Evolutionary conservation across 2,113 vertebrate genomes (phyloP).

Genomic region (Seriola dumerili): DNA sequence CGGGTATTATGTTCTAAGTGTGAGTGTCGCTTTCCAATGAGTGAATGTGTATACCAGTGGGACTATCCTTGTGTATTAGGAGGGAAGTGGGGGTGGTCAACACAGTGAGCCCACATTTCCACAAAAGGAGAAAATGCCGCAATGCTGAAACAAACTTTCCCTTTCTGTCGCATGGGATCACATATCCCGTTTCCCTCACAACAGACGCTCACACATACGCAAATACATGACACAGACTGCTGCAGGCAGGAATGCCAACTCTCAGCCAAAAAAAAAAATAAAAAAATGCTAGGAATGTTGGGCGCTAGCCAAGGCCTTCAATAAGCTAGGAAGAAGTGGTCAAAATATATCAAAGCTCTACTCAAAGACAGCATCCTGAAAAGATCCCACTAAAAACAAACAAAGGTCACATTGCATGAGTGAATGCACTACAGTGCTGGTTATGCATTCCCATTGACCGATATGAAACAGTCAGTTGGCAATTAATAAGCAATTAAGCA

Average conservation of each 20-base stretch:
- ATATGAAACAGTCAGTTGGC: neutral
- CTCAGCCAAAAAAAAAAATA: slow-evolving; percentile 39
- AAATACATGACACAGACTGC: slow-evolving; percentile 37
- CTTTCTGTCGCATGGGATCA: slow-evolving; percentile 73
- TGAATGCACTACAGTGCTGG: neutral
- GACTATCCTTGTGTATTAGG: slow-evolving; percentile 33
- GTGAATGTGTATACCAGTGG: slow-evolving; percentile 1
- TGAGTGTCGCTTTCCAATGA: slow-evolving; percentile 12
- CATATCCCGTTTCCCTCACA: slow-evolving; percentile 51
- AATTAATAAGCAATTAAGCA: slow-evolving; percentile 15
- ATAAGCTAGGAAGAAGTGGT: slow-evolving; percentile 57
- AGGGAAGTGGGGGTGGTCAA: slow-evolving; percentile 39
- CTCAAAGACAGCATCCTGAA: slow-evolving; percentile 11
- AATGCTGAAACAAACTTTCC: slow-evolving; percentile 80
- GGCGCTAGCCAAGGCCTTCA: slow-evolving; percentile 63
- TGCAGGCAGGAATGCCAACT: slow-evolving; percentile 55
- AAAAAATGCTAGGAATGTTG: slow-evolving; percentile 63
- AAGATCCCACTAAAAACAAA: slow-evolving; percentile 4
- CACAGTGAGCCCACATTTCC: slow-evolving; percentile 62
- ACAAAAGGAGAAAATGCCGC: slow-evolving; percentile 81
- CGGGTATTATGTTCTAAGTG: slow-evolving; percentile 17
- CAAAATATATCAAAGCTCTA: slow-evolving; percentile 46
- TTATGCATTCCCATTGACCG: neutral
- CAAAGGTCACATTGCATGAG: neutral
- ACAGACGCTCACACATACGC: slow-evolving; percentile 40